A percentile compares a stretch with the other conserved stretches of the same genome.
phyloP scores from a whole-genome alignment of 2,888 invertebrate genomes.

The Scaptomyza caliginosa region DNA sequence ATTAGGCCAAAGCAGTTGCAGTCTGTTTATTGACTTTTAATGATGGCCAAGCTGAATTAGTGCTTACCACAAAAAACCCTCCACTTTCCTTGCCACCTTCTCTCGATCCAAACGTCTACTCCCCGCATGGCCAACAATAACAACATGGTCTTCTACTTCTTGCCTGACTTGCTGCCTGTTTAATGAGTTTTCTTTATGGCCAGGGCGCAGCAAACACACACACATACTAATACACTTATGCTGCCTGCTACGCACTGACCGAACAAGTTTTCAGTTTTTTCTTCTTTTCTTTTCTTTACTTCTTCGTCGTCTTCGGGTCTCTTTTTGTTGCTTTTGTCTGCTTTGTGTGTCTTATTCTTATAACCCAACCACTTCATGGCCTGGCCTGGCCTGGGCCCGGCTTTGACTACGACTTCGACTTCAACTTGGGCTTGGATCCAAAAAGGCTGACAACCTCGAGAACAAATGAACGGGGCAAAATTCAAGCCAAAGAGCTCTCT shows the following conservation, averaged over 20 bases:
- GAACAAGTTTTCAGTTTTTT: constrained; percentile 67
- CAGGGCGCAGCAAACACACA: constrained; percentile 54
- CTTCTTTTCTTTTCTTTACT: constrained; percentile 14
- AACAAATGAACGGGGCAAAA: constrained; percentile 55
- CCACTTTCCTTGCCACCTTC: background rate
- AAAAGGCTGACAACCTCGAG: constrained; percentile 81
- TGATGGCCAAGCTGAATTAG: constrained; percentile 64
- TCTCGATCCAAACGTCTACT: background rate
- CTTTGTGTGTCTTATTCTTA: constrained; percentile 70
- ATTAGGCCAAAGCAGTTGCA: constrained; percentile 52
- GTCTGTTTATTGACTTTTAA: constrained; percentile 74
- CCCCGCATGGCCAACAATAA: constrained; percentile 35
- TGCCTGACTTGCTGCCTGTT: constrained; percentile 61
- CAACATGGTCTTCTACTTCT: constrained; percentile 45
- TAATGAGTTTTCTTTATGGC: constrained; percentile 79
- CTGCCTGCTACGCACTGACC: constrained; percentile 68
- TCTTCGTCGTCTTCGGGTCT: constrained; percentile 35
- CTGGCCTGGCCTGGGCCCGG: constrained; percentile 42
- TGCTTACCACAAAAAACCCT: constrained; percentile 2
- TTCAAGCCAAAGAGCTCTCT: constrained; percentile 24
- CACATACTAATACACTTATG: constrained; percentile 32
- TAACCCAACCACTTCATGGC: constrained; percentile 67
- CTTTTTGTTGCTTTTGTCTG: constrained; percentile 41
- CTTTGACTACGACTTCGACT: background rate
- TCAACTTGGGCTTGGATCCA: constrained; percentile 41